Conservation (phyloP, 1,140 invertebrate genomes). For the Conus ventricosus region DNA sequence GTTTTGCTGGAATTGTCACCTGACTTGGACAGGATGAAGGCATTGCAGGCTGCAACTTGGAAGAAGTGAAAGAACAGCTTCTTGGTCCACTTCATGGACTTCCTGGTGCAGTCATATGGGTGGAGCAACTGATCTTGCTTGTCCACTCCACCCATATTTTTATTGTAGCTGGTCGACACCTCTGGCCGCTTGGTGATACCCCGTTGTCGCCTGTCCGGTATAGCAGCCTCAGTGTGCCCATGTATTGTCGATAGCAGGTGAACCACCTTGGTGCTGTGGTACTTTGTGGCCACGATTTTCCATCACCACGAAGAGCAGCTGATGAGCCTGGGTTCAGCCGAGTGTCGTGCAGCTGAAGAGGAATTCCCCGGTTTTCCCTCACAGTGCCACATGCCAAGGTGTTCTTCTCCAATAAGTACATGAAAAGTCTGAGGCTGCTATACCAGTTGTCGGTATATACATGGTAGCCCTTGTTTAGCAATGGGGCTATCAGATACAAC, state of each 20-base stretch:
- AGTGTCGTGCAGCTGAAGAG: too few relatives aligned
- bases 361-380: too few relatives aligned
- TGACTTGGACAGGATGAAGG: slow-evolving; percentile 31
- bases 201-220: background rate
- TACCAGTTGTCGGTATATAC: too few relatives aligned
- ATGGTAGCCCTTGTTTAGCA: too few relatives aligned
- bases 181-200: background rate
- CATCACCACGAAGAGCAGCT: slow-evolving; percentile 29
- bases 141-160: slow-evolving; percentile 38
- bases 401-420: too few relatives aligned
- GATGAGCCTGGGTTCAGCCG: slow-evolving; percentile 1
- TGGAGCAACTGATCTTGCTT: slow-evolving; percentile 41
- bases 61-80: slow-evolving; percentile 40
- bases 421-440: too few relatives aligned
- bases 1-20: background rate
- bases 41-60: slow-evolving; percentile 34
- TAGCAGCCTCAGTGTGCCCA: slow-evolving; percentile 33
- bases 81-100: slow-evolving; percentile 43
- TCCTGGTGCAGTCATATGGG: slow-evolving; percentile 35
- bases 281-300: slow-evolving; percentile 34
- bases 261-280: slow-evolving; percentile 39
- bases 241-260: slow-evolving; percentile 30
- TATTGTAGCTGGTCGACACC: slow-evolving; percentile 33
- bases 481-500: too few relatives aligned
- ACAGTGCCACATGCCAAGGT: too few relatives aligned